A percentile compares a stretch with the other conserved stretches of the same genome.
These are phyloP conservation scores for Aradophagus sp. DNA, from an alignment of 1,140 invertebrate species.

Conservation along the genomic window DNA sequence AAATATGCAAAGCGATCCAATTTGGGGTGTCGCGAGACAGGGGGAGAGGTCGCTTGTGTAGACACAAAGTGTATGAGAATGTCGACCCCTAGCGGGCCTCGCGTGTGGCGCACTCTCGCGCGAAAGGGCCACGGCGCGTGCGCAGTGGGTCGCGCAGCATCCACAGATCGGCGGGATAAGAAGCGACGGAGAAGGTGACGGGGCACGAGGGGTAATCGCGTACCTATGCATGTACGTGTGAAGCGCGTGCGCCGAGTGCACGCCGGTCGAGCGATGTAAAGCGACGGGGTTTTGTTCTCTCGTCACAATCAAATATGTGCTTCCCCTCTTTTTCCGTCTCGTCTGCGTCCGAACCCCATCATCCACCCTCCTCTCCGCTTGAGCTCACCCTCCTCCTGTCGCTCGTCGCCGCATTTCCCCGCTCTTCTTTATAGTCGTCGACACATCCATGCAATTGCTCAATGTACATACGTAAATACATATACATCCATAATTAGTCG, in stretches of 20 bases:
- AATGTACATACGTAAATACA: too few relatives aligned
- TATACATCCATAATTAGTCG: too few relatives aligned
- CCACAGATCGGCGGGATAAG: conserved; percentile 25
- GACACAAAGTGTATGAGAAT: conserved; percentile 37
- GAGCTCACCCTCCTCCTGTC: neutral
- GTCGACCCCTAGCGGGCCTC: conserved; percentile 22
- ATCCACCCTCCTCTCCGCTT: neutral
- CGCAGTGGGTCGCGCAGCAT: conserved; percentile 30
- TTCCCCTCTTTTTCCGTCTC: conserved; percentile 46
- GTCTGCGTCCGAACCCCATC: conserved; percentile 10
- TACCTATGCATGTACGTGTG: conserved; percentile 47
- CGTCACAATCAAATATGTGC: conserved; percentile 54
- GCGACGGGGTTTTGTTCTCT: conserved; percentile 47
- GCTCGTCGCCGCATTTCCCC: conserved; percentile 19
- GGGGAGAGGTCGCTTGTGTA: conserved; percentile 6
- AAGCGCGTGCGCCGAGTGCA: conserved; percentile 52
- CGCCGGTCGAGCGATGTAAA: conserved; percentile 41
- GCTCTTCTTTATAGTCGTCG: conserved; percentile 35
- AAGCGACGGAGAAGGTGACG: conserved; percentile 1
- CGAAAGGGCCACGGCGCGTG: conserved; percentile 54
- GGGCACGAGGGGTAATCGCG: conserved; percentile 8
- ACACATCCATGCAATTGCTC: conserved; percentile 16
- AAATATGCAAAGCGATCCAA: conserved; percentile 48
- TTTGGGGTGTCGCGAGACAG: conserved; percentile 33
- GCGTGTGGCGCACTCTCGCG: conserved; percentile 18